A percentile compares a stretch with the other conserved stretches of the same genome.
phyloP scores from a whole-genome alignment of 1,140 invertebrate genomes.

The Magallana angulata region DNA sequence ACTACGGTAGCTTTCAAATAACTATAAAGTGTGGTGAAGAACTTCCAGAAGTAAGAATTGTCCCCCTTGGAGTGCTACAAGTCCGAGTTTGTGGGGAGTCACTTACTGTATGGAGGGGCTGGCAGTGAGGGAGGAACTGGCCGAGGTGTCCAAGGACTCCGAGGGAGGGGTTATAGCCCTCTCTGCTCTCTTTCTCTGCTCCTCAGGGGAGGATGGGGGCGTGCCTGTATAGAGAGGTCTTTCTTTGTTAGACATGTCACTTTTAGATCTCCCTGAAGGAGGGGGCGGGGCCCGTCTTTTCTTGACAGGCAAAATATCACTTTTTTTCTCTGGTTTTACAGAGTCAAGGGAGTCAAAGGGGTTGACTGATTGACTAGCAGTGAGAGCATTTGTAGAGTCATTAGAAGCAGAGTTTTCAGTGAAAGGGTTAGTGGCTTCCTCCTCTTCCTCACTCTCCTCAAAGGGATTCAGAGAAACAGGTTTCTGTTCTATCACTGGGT shows the following conservation, averaged over 20 bases:
- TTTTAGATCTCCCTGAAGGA: constrained; percentile 41
- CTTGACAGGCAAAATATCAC: constrained; percentile 25
- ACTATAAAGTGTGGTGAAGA: too few relatives aligned
- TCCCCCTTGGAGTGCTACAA: too few relatives aligned
- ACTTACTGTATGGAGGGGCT: constrained; percentile 47
- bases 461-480: constrained; percentile 63
- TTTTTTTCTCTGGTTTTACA: constrained; percentile 23
- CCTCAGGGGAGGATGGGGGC: constrained; percentile 70
- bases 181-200: constrained; percentile 57
- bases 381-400: constrained; percentile 12
- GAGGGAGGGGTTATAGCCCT: constrained; percentile 71
- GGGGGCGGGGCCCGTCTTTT: constrained; percentile 51
- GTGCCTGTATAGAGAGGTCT: constrained; percentile 71
- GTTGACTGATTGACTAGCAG: neutral
- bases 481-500: constrained; percentile 46
- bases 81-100: neutral
- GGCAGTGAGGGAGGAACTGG: constrained; percentile 33
- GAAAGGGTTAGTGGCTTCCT: constrained; percentile 62
- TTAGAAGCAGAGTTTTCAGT: constrained; percentile 55
- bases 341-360: constrained; percentile 7
- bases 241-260: constrained; percentile 55
- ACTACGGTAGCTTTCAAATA: too few relatives aligned
- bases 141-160: constrained; percentile 45
- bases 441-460: constrained; percentile 52
- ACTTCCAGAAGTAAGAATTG: too few relatives aligned